Evolutionary conservation across 1,140 invertebrate species (phyloP).

Genomic region (Lordiphosa collinella): DNA sequence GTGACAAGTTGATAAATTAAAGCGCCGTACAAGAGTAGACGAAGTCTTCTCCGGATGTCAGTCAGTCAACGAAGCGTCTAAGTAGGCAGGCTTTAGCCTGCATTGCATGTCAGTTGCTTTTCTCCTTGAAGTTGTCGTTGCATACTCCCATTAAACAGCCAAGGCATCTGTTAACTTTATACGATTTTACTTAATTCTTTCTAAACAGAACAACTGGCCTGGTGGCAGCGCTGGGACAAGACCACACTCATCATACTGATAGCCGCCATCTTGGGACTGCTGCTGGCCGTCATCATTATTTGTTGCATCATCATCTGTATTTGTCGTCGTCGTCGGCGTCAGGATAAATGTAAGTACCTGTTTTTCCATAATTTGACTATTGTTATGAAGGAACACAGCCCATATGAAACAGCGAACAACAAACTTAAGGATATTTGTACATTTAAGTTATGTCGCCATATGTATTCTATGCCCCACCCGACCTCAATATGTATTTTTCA

Average conservation of each 20-base stretch:
- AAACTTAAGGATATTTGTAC: no score
- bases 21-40: constrained; percentile 12
- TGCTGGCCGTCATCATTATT: constrained; percentile 89
- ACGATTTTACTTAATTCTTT: constrained; percentile 1
- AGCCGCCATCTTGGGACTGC: constrained; percentile 86
- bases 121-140: constrained; percentile 6
- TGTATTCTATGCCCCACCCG: no score
- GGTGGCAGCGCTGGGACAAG: constrained; percentile 88
- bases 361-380: no score
- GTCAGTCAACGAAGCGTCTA: constrained; percentile 7
- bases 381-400: no score
- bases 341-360: constrained; percentile 91
- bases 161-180: not conserved
- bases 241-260: constrained; percentile 89
- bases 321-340: constrained; percentile 87
- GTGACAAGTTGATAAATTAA: constrained; percentile 64
- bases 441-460: no score
- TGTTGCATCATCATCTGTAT: constrained; percentile 91
- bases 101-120: constrained; percentile 24
- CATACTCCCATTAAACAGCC: not conserved
- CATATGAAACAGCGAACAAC: no score
- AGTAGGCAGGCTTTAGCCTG: constrained; percentile 31
- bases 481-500: no score
- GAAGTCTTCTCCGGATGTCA: constrained; percentile 14
- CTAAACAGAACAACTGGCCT: constrained; percentile 83